Percentiles rank a stretch among this genome's conserved stretches.
These are phyloP conservation scores for Patella depressa DNA, from an alignment of 2,888 invertebrate genomes.

Conservation along the genomic window DNA sequence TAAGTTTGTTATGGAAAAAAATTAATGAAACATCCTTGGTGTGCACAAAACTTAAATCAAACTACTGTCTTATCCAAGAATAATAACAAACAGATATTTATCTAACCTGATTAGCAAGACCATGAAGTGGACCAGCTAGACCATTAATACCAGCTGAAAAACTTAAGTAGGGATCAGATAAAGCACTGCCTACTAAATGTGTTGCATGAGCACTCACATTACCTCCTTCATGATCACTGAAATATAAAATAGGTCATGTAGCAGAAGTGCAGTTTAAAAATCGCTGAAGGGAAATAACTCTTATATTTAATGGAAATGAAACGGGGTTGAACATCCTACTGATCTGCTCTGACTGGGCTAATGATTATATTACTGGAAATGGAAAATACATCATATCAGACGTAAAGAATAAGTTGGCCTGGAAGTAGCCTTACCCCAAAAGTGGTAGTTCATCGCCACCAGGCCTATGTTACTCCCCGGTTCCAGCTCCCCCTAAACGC, in stretches of 20 bases:
- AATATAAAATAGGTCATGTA: constrained; percentile 30
- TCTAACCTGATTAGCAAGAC: constrained; percentile 92
- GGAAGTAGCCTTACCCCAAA: too few species aligned
- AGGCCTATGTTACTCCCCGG: too few species aligned
- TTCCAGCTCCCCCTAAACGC: too few species aligned
- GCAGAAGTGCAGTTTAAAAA: background rate
- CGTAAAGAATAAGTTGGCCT: too few species aligned
- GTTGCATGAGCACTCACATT: constrained; percentile 96
- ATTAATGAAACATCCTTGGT: too few species aligned
- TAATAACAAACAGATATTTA: background rate
- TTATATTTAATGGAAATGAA: background rate
- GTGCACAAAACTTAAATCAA: too few species aligned
- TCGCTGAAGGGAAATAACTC: background rate
- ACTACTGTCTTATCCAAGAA: too few species aligned
- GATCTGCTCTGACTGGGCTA: background rate
- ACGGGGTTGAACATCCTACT: background rate
- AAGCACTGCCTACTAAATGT: constrained; percentile 92
- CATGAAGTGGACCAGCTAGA: constrained; percentile 94
- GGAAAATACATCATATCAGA: too few species aligned
- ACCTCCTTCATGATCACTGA: constrained; percentile 94
- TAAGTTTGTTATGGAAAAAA: too few species aligned
- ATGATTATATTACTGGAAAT: background rate
- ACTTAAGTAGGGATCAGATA: constrained; percentile 93
- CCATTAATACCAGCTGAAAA: constrained; percentile 95
- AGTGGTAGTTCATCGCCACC: too few species aligned